Evolutionary conservation across 92 coral and sea anemone species (phyloP), one percentile per base, ranked within the genome.

Genomic region (Zoanthus sansibaricus): DNA sequence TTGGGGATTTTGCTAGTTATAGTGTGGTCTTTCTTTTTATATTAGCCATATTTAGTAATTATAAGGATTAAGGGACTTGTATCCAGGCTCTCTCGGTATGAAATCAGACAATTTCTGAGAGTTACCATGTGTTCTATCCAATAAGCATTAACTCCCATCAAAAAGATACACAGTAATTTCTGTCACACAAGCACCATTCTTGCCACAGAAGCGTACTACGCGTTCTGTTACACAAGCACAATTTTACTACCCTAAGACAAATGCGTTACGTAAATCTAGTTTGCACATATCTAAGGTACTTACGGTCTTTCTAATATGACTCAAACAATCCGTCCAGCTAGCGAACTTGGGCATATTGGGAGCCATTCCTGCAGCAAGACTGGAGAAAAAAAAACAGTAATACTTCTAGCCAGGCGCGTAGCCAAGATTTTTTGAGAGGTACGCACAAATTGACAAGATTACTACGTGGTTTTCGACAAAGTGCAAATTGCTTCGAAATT

Each of bases 271-370:
- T 15, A n/a, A 2, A 69, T 30, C 30, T 9, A 25, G 42, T 69
- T 4, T 25, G 4, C 6, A 69, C 6, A 69, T 12, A 4, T 69
- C 9, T 18, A 21, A 6, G 13, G 21, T 47, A 94, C 98, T 93
- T 91, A 97, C 99, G 7, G 96, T 86, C 74, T 91, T 87, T 79
- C 97, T 92, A 37, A 97, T 92, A 54, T 91, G 88, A 59, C 91
- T 88, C 69, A 95, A 97, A 84, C 99, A 97, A 87, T 93, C 95
- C 64, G 89, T 83, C 99, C 99, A 97, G 85, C 93, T 90, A 14
- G 78, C 80, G 76, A 95, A 97, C 71, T 91, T 73, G 14, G 99
- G 99, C 96, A 97, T 92, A n/a, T 46, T 78, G 11, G 95, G 98
- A 15, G 83, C 91, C 83, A 88, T 91, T 11, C 95, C 96, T 0